Percentiles rank a stretch among this genome's conserved stretches.
Conservation (phyloP, 1,140 invertebrate genomes). For the Atopsyche davidsoni region DNA sequence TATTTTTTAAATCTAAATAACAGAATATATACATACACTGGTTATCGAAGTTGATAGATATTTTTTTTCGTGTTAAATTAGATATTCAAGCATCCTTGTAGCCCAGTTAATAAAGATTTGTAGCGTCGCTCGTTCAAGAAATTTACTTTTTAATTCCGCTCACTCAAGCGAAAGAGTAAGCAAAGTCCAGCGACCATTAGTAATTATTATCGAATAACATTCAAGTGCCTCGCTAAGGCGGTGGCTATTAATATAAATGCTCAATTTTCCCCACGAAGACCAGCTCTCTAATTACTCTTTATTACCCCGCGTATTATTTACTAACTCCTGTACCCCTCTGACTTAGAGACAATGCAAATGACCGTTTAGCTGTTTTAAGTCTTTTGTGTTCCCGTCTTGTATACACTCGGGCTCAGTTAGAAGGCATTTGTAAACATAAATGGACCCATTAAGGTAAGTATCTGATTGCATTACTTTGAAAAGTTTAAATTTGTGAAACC, state of each 20-base stretch:
- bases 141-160: too few species aligned
- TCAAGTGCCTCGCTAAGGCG: neutral
- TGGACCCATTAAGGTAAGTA: neutral
- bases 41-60: too few species aligned
- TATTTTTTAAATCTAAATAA: too few species aligned
- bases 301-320: conserved; percentile 1
- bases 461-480: neutral
- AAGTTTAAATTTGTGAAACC: too few species aligned
- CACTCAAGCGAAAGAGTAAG: too few species aligned
- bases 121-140: too few species aligned
- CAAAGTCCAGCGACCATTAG: too few species aligned
- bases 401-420: neutral
- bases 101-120: too few species aligned
- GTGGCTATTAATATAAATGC: neutral
- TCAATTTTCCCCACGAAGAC: neutral
- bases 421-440: conserved; percentile 3
- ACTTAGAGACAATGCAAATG: neutral
- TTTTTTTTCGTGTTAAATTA: too few species aligned
- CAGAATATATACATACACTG: too few species aligned
- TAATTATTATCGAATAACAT: too few species aligned
- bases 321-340: neutral
- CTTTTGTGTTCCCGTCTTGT: conserved; percentile 1
- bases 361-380: conserved; percentile 8
- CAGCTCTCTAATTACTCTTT: neutral
- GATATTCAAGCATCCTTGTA: too few species aligned